Evolutionary conservation across 1,140 invertebrate species (phyloP).

Genomic region (Listronotus bonariensis): DNA sequence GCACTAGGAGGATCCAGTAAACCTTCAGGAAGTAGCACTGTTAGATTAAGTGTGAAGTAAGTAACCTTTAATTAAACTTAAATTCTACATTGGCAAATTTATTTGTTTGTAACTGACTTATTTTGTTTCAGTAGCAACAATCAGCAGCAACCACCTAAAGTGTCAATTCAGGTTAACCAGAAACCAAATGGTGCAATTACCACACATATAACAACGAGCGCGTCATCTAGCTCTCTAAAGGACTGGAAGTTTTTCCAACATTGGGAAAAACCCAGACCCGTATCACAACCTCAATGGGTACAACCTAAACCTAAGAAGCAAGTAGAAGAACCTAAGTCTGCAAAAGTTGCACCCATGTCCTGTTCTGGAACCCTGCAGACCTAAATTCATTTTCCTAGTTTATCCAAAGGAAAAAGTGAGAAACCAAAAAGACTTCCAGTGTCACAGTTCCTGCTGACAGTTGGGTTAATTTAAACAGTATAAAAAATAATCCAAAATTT

Average conservation of each 20-base stretch:
- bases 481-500: slow-evolving; percentile 52
- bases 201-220: slow-evolving; percentile 57
- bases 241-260: slow-evolving; percentile 66
- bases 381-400: slow-evolving; percentile 62
- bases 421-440: slow-evolving; percentile 54
- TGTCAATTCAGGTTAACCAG: slow-evolving; percentile 71
- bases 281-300: slow-evolving; percentile 60
- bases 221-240: slow-evolving; percentile 51
- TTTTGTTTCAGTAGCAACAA: slow-evolving; percentile 50
- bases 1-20: slow-evolving; percentile 54
- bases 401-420: slow-evolving; percentile 52
- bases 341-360: slow-evolving; percentile 58
- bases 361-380: slow-evolving; percentile 52
- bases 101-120: background rate
- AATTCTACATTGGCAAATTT: too few relatives aligned
- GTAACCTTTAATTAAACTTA: slow-evolving; percentile 14
- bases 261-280: slow-evolving; percentile 56
- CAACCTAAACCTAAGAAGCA: slow-evolving; percentile 59
- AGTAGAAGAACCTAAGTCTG: slow-evolving; percentile 51
- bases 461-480: slow-evolving; percentile 58
- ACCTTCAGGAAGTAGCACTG: slow-evolving; percentile 53
- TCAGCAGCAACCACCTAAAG: slow-evolving; percentile 58
- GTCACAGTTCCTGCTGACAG: slow-evolving; percentile 45
- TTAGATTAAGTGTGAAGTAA: slow-evolving; percentile 52
- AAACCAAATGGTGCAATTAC: slow-evolving; percentile 66